Evolutionary conservation across 1,140 invertebrate genomes (phyloP).

Genomic region (Drosophila bocqueti): DNA sequence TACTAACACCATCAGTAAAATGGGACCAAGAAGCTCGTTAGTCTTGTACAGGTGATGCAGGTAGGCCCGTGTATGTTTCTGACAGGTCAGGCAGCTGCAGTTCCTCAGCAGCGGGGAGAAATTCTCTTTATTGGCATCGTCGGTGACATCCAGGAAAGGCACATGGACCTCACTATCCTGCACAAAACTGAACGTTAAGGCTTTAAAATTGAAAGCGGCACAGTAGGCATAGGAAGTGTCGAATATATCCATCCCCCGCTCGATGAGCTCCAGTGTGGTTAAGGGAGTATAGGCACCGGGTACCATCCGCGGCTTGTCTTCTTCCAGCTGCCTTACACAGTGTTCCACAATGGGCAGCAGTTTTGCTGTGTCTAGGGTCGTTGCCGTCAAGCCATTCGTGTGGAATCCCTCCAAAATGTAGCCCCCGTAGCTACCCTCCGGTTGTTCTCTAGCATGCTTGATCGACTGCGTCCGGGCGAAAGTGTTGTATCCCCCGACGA

Average conservation of each 20-base stretch:
- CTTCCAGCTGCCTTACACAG: slow-evolving; percentile 88
- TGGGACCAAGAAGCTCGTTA: slow-evolving; percentile 90
- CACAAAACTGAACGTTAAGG: slow-evolving; percentile 66
- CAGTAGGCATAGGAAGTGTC: slow-evolving; percentile 90
- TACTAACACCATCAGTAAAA: slow-evolving; percentile 90
- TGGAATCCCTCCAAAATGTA: slow-evolving; percentile 93
- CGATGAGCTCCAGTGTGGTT: slow-evolving; percentile 88
- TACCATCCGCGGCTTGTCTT: slow-evolving; percentile 88
- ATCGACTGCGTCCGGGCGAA: slow-evolving; percentile 88
- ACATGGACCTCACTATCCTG: slow-evolving; percentile 17
- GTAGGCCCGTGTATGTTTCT: slow-evolving; percentile 93
- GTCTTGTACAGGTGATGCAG: slow-evolving; percentile 92
- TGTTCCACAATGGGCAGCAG: slow-evolving; percentile 87
- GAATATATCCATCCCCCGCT: slow-evolving; percentile 92
- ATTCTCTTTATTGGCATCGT: slow-evolving; percentile 88
- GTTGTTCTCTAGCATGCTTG: slow-evolving; percentile 87
- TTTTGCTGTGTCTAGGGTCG: slow-evolving; percentile 86
- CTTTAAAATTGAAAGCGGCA: slow-evolving; percentile 70
- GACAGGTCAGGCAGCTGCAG: slow-evolving; percentile 92
- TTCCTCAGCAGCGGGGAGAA: slow-evolving; percentile 89
- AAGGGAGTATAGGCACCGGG: slow-evolving; percentile 90
- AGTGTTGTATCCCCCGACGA: slow-evolving; percentile 91
- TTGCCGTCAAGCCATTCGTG: slow-evolving; percentile 87
- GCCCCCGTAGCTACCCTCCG: slow-evolving; percentile 86
- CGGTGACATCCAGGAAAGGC: slow-evolving; percentile 68